Evolutionary conservation across 2,113 vertebrate species (phyloP).

Genomic region (Pseudorhombus dupliciocellatus): DNA sequence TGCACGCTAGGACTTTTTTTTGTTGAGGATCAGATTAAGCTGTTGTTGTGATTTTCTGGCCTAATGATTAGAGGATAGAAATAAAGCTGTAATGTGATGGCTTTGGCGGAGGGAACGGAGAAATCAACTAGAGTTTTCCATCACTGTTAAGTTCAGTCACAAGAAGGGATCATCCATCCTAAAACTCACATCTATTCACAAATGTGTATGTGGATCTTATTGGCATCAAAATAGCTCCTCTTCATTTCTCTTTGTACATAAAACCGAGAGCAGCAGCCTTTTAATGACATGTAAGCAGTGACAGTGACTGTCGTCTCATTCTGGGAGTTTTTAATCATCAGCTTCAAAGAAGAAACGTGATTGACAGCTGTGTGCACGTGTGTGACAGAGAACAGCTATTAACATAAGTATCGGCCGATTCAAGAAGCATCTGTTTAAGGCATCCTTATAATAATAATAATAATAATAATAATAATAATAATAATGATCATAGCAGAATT

Average conservation of each 20-base stretch:
- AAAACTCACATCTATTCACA: not conserved
- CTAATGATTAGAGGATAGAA: constrained; percentile 40
- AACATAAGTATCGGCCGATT: no score
- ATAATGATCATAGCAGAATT: no score
- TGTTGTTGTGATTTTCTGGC: constrained; percentile 48
- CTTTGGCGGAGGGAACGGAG: not conserved
- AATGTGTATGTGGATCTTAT: no score
- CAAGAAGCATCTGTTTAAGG: no score
- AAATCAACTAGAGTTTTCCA: constrained; percentile 16
- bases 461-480: no score
- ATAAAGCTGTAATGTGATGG: constrained; percentile 55
- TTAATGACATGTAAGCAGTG: no score
- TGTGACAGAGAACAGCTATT: not conserved
- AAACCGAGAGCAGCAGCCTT: no score
- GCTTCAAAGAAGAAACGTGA: not conserved
- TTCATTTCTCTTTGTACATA: no score
- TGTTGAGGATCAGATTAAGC: constrained; percentile 28
- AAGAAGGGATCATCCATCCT: not conserved
- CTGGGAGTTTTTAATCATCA: not conserved
- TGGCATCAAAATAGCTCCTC: no score
- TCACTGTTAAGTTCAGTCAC: constrained; percentile 16
- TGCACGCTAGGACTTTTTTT: constrained; percentile 13
- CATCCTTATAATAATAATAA: no score
- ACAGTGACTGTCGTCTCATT: no score
- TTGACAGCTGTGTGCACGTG: not conserved